Evolutionary conservation across 2,888 invertebrate species (phyloP).

Genomic region (Crepidodera aurea): DNA sequence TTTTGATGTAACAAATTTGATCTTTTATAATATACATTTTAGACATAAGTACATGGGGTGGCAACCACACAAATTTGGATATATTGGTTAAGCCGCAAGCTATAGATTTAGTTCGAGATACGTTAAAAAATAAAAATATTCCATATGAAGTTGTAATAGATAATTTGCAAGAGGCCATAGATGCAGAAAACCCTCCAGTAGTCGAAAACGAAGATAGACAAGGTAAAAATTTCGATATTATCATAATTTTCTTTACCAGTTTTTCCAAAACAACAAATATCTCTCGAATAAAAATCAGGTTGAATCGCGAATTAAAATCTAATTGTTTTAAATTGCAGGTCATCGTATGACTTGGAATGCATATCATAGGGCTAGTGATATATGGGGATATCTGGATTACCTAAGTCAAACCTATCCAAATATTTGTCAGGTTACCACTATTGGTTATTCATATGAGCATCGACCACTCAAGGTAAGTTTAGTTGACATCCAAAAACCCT

Average conservation of each 20-base stretch:
- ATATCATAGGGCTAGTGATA: constrained; percentile 75
- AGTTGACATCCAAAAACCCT: too few relatives aligned
- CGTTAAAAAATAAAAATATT: constrained; percentile 70
- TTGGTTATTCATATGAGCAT: constrained; percentile 79
- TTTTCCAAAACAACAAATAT: too few relatives aligned
- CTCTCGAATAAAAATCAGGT: too few relatives aligned
- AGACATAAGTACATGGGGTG: constrained; percentile 76
- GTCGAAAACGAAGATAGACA: constrained; percentile 69
- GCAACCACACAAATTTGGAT: constrained; percentile 71
- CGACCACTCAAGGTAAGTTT: constrained; percentile 73
- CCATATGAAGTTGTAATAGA: constrained; percentile 76
- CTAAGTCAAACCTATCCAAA: constrained; percentile 76
- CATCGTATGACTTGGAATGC: constrained; percentile 79
- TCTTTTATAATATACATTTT: too few relatives aligned
- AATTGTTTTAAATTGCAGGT: constrained; percentile 44
- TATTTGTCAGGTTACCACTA: constrained; percentile 74
- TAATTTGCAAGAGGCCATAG: constrained; percentile 80
- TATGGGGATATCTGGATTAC: constrained; percentile 76
- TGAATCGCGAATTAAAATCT: too few relatives aligned
- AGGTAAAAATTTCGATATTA: constrained; percentile 42
- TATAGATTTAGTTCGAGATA: constrained; percentile 69
- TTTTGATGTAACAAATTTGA: too few relatives aligned
- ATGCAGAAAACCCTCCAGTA: constrained; percentile 80
- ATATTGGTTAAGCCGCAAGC: constrained; percentile 74
- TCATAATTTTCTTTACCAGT: too few relatives aligned